Percentiles rank a stretch among this genome's conserved stretches.
Conservation (phyloP, 2,797 vertebrate genomes). For the Rhabdomys pumilio region DNA sequence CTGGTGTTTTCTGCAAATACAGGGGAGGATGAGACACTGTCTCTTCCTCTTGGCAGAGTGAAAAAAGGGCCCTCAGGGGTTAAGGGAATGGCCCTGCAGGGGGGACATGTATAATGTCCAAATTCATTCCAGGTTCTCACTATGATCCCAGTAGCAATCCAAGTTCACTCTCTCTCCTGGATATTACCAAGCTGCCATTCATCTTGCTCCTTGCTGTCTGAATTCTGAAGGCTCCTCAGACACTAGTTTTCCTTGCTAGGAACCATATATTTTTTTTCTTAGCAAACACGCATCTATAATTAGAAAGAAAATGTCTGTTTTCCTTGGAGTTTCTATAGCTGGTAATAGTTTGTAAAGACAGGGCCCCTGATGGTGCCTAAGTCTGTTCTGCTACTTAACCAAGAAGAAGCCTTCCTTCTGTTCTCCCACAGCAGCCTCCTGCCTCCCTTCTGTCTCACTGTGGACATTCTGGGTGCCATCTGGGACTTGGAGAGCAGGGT, state of each 20-base stretch:
- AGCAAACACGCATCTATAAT: slow-evolving; percentile 46
- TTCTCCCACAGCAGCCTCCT: slow-evolving; percentile 62
- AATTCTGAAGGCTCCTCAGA: slow-evolving; percentile 43
- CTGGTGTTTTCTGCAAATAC: neutral
- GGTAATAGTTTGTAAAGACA: slow-evolving; percentile 64
- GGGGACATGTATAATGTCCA: neutral
- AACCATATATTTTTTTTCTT: slow-evolving; percentile 44
- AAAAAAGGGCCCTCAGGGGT: neutral
- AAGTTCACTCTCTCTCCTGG: neutral
- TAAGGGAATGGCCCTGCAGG: neutral
- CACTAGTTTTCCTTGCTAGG: slow-evolving; percentile 60
- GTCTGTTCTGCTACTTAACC: slow-evolving; percentile 78
- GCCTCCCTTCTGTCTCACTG: slow-evolving; percentile 73
- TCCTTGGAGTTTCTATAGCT: slow-evolving; percentile 47
- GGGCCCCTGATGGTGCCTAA: slow-evolving; percentile 43
- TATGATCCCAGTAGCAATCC: neutral
- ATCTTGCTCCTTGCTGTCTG: neutral
- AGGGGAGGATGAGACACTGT: neutral
- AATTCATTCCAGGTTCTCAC: neutral
- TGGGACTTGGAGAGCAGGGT: slow-evolving; percentile 62
- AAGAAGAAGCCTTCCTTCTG: slow-evolving; percentile 79
- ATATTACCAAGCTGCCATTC: neutral
- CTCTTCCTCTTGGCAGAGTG: neutral
- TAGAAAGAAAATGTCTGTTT: slow-evolving; percentile 69
- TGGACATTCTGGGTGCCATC: slow-evolving; percentile 37